Evolutionary conservation across 37 sponge, comb jelly and placozoan genomes (phyloP).

Genomic region (Aphrocallistes beatrix): DNA sequence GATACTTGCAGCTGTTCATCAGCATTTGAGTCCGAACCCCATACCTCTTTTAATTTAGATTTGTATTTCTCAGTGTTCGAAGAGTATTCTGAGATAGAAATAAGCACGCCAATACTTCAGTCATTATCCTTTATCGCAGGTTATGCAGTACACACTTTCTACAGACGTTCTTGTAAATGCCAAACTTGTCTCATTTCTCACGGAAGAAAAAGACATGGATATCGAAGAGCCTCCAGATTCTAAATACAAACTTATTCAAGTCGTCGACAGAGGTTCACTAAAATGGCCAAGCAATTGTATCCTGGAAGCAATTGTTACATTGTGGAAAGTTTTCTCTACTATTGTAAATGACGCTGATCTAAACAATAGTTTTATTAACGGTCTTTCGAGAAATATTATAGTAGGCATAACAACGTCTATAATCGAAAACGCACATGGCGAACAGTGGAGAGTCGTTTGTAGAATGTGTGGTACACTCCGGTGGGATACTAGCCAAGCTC

Average conservation of each 20-base stretch:
- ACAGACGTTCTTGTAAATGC: neutral
- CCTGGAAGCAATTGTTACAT: neutral
- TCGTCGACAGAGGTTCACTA: neutral
- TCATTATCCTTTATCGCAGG: neutral
- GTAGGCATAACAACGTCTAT: neutral
- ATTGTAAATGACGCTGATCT: neutral
- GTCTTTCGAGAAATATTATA: neutral
- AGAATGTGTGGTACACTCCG: neutral
- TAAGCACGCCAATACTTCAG: neutral
- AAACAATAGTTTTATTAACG: neutral
- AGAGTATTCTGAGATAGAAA: neutral
- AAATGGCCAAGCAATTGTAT: neutral
- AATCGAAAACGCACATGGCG: neutral
- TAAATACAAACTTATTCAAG: neutral
- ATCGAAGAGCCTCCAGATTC: neutral
- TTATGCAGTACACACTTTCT: neutral
- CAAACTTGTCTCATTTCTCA: neutral
- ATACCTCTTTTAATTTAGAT: neutral
- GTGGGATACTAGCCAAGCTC: no score
- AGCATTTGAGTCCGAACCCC: neutral
- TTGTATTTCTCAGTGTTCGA: neutral
- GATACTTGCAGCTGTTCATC: neutral
- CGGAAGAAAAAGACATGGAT: conserved; percentile 1
- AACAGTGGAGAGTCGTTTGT: neutral
- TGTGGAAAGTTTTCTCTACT: neutral